Base-by-base conservation (phyloP, 2,888 invertebrate species). In the Caenorhabditis sinica region DNA sequence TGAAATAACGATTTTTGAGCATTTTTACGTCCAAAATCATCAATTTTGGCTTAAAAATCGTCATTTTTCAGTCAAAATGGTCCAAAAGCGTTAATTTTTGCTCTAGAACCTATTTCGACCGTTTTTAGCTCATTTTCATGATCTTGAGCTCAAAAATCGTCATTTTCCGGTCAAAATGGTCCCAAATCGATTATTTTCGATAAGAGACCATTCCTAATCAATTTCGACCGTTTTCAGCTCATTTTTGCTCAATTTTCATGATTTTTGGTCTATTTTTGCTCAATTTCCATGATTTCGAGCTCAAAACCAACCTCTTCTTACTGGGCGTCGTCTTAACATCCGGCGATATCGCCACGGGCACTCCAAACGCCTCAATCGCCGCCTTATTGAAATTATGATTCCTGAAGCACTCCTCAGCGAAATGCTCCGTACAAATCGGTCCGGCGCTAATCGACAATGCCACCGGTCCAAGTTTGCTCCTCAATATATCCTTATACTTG, bases 321-420 rank as follows among this genome's bases (percentile, higher is more conserved):
- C 80, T 73, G 15, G 88, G 88, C n/a, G 89, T 86, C 45, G 83
- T 83, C 63, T 87, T 87, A n/a, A 80, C 75, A 76, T 82, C 80
- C 0, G 88, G 84, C 13, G 84, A 85, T 13, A 86, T 74, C 2
- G 80, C 82, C 40, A 85, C 69, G 2, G 89, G 89, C 13, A 89
- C 87, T 20, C 89, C 89, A 25, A 89, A 88, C 11, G 87, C 86
- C 53, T 89, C 89, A 23, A 89, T 89, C 3, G 89, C 89, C 0
- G 88, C 82, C 72, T 89, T 86, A 58, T 86, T 87, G 76, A 85
- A 87, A 72, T 88, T 87, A 66, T 82, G 86, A 66, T 85, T 88
- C 45, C 88, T 77, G 56, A 81, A 86, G 81, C 89, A 89, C 60
- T 89, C 88, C 60, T 88, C 88, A 0, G 89, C 80, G 49, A 89